Conservation (phyloP, 1,140 invertebrate genomes). For the Gonatopus flavifemur region DNA sequence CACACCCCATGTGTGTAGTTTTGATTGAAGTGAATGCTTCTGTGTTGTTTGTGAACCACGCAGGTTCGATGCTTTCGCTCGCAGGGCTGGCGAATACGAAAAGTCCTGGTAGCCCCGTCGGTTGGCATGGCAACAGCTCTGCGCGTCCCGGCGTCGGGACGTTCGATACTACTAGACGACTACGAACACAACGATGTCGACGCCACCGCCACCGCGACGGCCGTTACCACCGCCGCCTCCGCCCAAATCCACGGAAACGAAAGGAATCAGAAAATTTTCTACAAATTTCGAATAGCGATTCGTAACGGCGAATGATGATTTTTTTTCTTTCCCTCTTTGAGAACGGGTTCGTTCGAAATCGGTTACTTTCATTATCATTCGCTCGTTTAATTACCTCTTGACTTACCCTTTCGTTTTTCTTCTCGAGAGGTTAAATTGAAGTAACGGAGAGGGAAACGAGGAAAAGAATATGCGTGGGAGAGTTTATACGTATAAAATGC, state of each 20-base stretch:
- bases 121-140: constrained; percentile 57
- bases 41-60: too few relatives aligned
- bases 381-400: constrained; percentile 15
- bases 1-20: too few relatives aligned
- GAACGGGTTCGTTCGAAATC: too few relatives aligned
- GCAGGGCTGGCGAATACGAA: constrained; percentile 35
- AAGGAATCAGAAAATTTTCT: constrained; percentile 5
- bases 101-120: constrained; percentile 50
- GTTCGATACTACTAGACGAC: constrained; percentile 56
- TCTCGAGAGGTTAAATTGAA: constrained; percentile 22
- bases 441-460: background rate
- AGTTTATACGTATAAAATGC: too few relatives aligned
- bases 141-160: constrained; percentile 54
- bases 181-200: constrained; percentile 7
- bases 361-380: too few relatives aligned
- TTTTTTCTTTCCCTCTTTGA: constrained; percentile 13
- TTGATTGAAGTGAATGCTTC: too few relatives aligned
- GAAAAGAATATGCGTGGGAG: too few relatives aligned
- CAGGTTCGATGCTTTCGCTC: constrained; percentile 20
- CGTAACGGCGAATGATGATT: too few relatives aligned
- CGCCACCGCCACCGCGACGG: background rate
- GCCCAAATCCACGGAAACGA: constrained; percentile 50
- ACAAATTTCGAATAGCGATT: constrained; percentile 14
- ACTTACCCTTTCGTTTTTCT: constrained; percentile 2
- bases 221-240: constrained; percentile 18